Evolutionary conservation across 2,888 invertebrate species (phyloP).

Genomic region (Argyresthia albistria): DNA sequence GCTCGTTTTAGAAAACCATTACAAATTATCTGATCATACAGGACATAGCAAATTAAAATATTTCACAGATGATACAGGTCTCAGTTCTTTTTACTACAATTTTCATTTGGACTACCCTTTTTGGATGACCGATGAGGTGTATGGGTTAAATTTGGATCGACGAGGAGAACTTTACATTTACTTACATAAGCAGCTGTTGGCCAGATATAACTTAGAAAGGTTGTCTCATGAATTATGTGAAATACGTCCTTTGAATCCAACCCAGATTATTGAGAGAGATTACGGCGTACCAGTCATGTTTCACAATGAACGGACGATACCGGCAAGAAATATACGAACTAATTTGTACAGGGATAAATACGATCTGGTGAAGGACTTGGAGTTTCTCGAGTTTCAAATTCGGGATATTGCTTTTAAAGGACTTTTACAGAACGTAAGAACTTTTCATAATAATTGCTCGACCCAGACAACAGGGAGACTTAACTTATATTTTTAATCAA

Average conservation of each 20-base stretch:
- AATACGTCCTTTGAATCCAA: conserved; percentile 30
- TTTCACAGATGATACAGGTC: conserved; percentile 61
- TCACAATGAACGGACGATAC: conserved; percentile 71
- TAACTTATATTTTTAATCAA: background rate
- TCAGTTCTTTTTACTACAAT: conserved; percentile 42
- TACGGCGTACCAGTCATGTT: conserved; percentile 70
- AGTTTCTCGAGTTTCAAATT: conserved; percentile 53
- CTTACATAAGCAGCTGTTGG: conserved; percentile 73
- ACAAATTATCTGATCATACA: background rate
- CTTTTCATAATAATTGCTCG: background rate
- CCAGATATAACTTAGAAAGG: conserved; percentile 77
- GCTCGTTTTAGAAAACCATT: background rate
- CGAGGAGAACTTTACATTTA: conserved; percentile 72
- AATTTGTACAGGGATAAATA: conserved; percentile 28
- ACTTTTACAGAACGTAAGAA: conserved; percentile 23
- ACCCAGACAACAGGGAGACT: background rate
- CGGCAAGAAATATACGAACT: conserved; percentile 57
- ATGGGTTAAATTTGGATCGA: conserved; percentile 49
- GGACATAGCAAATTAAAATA: conserved; percentile 33
- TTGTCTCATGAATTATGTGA: conserved; percentile 71
- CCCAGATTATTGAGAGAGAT: conserved; percentile 36
- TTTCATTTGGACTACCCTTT: conserved; percentile 48
- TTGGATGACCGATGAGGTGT: conserved; percentile 57
- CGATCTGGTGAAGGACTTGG: conserved; percentile 37
- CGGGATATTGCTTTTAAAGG: conserved; percentile 61